Base-by-base conservation (phyloP, 2,888 invertebrate genomes). In the Spodoptera picta region DNA sequence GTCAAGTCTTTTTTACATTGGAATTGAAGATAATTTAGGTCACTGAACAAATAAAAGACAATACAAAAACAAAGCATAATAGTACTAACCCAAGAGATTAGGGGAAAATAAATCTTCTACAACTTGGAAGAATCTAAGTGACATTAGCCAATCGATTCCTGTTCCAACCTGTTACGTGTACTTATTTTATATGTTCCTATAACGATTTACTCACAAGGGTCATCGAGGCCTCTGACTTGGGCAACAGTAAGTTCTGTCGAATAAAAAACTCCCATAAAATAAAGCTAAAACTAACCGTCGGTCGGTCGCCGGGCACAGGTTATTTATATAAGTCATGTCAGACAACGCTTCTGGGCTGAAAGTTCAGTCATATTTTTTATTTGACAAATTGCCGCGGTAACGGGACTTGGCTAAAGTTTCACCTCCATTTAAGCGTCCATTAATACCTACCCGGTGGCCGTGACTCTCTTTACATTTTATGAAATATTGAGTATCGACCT, bases 361-460 rank as follows among this genome's bases (percentile, higher is more conserved):
- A 92, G 89, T 92, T 92, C 83, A 87, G 85, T 87, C 88, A 92
- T 92, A 93, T 91, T 93, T 93, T 93, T 92, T 91, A 89, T 92
- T 92, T 93, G 92, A 93, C 92, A 93, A 93, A 93, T 92, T 90
- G 90, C 87, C 85, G 84, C 87, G 87, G 91, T 91, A 92, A 93
- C 89, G 90, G 89, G 89, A 91, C 91, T 92, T 92, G 84, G 89
- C 87, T 84, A 87, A 90, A 92, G 90, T 93, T 93, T 90, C 87
- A 92, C 92, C 91, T 91, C 91, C 90, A 91, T 92, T 93, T 88
- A 89, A 89, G 87, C 86, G 83, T 82, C 89, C 88, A 88, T 89
- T 89, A 90, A 91, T 90, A 90, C 88, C 86, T 87, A 82, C 84
- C 84, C 82, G 85, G 83, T 82, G 84, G 83, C 83, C 84, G 84